Evolutionary conservation across 2,797 vertebrate species (phyloP).

Genomic region (Toxotes lorentzi): DNA sequence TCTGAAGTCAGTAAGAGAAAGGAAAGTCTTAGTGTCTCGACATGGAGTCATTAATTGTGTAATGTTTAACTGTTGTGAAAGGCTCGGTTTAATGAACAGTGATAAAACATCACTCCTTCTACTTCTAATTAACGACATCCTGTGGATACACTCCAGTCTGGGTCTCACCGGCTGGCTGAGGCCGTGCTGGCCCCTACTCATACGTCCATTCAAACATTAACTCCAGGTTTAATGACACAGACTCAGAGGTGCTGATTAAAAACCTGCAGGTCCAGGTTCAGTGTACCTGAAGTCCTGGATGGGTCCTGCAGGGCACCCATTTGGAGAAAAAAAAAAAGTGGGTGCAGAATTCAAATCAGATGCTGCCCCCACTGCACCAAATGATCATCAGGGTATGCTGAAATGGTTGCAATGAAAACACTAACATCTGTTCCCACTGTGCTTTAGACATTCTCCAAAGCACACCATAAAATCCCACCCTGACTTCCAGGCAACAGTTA

Average conservation of each 20-base stretch:
- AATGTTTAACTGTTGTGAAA: constrained; percentile 72
- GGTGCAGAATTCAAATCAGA: constrained; percentile 48
- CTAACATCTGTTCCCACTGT: no score
- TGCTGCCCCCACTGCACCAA: constrained; percentile 27
- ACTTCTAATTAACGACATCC: constrained; percentile 63
- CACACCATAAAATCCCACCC: no score
- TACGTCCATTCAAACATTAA: constrained; percentile 74
- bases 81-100: constrained; percentile 68
- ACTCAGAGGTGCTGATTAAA: constrained; percentile 26
- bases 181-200: constrained; percentile 51
- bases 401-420: constrained; percentile 1
- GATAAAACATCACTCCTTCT: constrained; percentile 70
- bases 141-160: constrained; percentile 20
- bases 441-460: no score
- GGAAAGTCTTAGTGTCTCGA: neutral
- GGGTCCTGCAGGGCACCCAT: constrained; percentile 38
- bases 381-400: neutral
- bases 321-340: constrained; percentile 28
- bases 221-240: constrained; percentile 46
- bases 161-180: constrained; percentile 39
- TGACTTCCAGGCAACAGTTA: neutral
- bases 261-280: constrained; percentile 21
- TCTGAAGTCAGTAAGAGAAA: neutral
- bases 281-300: neutral
- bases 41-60: constrained; percentile 36